Percentiles rank a stretch among this genome's conserved stretches.
phyloP scores from a whole-genome alignment of 1,140 invertebrate species.

The Eulimnadia texana region DNA sequence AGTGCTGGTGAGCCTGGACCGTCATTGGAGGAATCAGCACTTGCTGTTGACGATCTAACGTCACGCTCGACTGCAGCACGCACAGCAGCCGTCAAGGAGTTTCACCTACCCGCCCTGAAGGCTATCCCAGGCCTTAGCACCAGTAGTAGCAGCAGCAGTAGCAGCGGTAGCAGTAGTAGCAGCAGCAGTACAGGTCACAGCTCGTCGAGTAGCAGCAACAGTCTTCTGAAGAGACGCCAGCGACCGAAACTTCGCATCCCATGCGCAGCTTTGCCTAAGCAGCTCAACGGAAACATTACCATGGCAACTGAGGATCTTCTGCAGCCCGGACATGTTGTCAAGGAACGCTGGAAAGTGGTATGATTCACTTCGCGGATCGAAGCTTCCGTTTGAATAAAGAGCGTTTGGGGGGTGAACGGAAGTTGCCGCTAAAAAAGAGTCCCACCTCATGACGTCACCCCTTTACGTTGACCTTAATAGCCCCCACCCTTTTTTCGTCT shows the following conservation, averaged over 20 bases:
- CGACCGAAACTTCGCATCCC: conserved; percentile 6
- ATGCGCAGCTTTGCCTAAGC: conserved; percentile 8
- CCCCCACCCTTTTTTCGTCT: not conserved
- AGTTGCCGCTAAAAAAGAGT: not conserved
- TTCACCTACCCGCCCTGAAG: not conserved
- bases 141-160: conserved; percentile 3
- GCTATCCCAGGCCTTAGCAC: not conserved
- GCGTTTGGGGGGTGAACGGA: not conserved
- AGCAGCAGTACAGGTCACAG: not conserved
- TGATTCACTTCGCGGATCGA: no score
- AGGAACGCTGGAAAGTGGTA: conserved; percentile 94
- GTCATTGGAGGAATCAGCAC: conserved; percentile 5
- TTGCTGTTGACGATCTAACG: conserved; percentile 4
- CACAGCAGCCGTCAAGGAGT: not conserved
- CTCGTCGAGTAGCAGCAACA: not conserved
- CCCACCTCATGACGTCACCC: not conserved
- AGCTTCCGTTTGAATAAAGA: not conserved
- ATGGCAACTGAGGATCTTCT: conserved; percentile 88
- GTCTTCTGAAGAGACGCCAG: conserved; percentile 3
- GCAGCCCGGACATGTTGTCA: conserved; percentile 89
- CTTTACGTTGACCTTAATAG: not conserved
- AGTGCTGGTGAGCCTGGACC: conserved; percentile 8
- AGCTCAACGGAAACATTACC: conserved; percentile 39
- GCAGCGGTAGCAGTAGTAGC: not conserved
- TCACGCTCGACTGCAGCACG: not conserved